A percentile compares a stretch with the other conserved stretches of the same genome.
These are phyloP conservation scores for Caenorhabditis brenneri DNA, from an alignment of 1,140 invertebrate species.

Conservation along the genomic window DNA sequence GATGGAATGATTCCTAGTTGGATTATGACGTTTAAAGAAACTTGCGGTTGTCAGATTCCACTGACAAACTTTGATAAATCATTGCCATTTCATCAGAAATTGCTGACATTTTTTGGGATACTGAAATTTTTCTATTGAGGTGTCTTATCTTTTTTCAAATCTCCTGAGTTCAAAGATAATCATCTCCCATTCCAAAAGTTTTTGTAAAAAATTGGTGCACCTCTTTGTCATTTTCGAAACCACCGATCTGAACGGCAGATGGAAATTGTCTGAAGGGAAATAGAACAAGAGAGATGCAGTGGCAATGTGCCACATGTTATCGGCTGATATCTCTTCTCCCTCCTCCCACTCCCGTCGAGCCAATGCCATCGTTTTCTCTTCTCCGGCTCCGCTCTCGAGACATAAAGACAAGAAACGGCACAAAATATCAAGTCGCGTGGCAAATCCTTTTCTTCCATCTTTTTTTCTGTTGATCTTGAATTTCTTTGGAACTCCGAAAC, in stretches of 20 bases:
- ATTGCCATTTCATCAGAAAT: too few relatives aligned
- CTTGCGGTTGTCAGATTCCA: too few relatives aligned
- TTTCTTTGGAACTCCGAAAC: too few relatives aligned
- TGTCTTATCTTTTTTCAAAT: not conserved
- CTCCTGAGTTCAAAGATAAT: not conserved
- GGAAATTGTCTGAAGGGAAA: not conserved
- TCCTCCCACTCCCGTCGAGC: slow-evolving; percentile 27
- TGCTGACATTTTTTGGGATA: too few relatives aligned
- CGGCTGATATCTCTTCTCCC: slow-evolving; percentile 31
- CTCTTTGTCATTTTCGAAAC: not conserved
- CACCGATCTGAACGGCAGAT: not conserved
- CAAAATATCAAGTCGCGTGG: slow-evolving; percentile 9
- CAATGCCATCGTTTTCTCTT: slow-evolving; percentile 38
- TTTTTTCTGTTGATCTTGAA: not conserved
- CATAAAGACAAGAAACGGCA: slow-evolving; percentile 26
- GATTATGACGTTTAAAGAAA: not conserved
- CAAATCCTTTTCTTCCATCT: slow-evolving; percentile 14
- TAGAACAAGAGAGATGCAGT: not conserved
- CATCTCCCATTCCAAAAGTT: not conserved
- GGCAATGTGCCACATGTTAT: slow-evolving; percentile 29
- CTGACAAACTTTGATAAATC: too few relatives aligned
- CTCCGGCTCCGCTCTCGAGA: not conserved
- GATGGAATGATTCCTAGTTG: not conserved
- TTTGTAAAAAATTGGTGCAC: not conserved
- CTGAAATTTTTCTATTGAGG: too few relatives aligned